These are phyloP conservation scores for Triplophysa siluroides DNA, from an alignment of 2,113 vertebrate species.

Conservation along the genomic window DNA sequence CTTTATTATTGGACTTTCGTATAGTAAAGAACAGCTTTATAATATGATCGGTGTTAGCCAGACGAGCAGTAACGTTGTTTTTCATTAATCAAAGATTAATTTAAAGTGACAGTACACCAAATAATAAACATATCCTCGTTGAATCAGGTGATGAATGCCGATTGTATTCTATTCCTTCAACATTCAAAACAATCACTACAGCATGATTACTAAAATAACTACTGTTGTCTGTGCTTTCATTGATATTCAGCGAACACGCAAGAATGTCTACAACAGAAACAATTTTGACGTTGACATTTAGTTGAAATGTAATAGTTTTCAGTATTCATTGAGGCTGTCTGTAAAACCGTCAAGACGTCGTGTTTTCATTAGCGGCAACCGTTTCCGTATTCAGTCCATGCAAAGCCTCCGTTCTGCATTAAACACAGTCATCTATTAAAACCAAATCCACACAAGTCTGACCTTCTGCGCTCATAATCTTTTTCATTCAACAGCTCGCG, in stretches of 20 bases:
- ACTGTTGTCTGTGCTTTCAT: no score
- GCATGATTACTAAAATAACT: no score
- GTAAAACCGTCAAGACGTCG: background rate
- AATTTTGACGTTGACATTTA: background rate
- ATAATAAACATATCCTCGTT: background rate
- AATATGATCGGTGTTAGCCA: conserved; percentile 7
- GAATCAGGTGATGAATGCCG: no score
- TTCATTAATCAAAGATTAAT: background rate
- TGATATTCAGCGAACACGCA: no score
- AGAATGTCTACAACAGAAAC: no score
- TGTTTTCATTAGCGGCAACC: background rate
- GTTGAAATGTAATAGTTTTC: background rate
- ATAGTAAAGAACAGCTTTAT: conserved; percentile 17
- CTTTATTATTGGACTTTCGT: conserved; percentile 5
- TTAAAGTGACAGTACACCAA: background rate
- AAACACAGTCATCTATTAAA: conserved; percentile 24
- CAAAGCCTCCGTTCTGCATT: conserved; percentile 20
- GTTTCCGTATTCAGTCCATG: conserved; percentile 14
- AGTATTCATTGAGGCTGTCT: background rate
- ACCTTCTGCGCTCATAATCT: conserved; percentile 40
- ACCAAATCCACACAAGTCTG: conserved; percentile 17
- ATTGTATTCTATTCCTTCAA: no score
- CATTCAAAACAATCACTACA: no score
- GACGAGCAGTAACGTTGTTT: background rate
- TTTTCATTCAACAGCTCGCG: conserved; percentile 7